Percentiles rank a stretch among this genome's conserved stretches.
phyloP scores from a whole-genome alignment of 2,888 invertebrate species.

The Andricus curvator region DNA sequence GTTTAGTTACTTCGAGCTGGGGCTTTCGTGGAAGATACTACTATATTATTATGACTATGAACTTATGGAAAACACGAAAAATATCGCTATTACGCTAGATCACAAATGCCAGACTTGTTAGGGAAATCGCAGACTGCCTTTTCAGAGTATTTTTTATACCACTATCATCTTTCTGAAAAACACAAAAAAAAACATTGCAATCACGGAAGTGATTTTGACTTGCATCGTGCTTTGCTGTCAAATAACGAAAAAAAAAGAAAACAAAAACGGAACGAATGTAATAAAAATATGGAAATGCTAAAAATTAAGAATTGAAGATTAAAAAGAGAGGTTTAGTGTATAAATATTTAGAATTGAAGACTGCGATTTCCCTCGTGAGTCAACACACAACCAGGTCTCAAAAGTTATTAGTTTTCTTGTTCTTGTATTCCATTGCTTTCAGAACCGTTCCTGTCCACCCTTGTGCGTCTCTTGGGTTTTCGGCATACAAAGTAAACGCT shows the following conservation, averaged over 20 bases:
- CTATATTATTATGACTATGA: neutral
- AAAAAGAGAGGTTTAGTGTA: neutral
- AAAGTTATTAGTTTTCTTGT: slow-evolving; percentile 59
- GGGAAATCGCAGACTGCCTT: slow-evolving; percentile 46
- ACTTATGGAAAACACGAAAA: slow-evolving; percentile 7
- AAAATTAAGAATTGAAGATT: neutral
- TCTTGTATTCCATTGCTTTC: slow-evolving; percentile 70
- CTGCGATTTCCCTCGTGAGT: slow-evolving; percentile 52
- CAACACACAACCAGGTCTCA: slow-evolving; percentile 43
- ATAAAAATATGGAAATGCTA: neutral
- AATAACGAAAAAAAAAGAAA: neutral
- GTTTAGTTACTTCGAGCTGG: neutral
- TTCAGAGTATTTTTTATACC: slow-evolving; percentile 8
- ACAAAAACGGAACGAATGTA: neutral
- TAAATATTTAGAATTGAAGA: neutral
- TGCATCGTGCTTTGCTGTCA: neutral
- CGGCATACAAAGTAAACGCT: slow-evolving; percentile 95
- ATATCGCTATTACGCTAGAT: slow-evolving; percentile 60
- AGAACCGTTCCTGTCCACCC: slow-evolving; percentile 66
- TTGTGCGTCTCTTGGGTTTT: slow-evolving; percentile 82
- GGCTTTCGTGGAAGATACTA: neutral
- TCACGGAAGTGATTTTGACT: neutral
- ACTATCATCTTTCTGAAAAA: neutral
- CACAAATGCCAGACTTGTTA: slow-evolving; percentile 53
- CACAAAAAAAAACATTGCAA: neutral